Evolutionary conservation across 2,797 vertebrate genomes (phyloP).

Genomic region (Danio kyathit): DNA sequence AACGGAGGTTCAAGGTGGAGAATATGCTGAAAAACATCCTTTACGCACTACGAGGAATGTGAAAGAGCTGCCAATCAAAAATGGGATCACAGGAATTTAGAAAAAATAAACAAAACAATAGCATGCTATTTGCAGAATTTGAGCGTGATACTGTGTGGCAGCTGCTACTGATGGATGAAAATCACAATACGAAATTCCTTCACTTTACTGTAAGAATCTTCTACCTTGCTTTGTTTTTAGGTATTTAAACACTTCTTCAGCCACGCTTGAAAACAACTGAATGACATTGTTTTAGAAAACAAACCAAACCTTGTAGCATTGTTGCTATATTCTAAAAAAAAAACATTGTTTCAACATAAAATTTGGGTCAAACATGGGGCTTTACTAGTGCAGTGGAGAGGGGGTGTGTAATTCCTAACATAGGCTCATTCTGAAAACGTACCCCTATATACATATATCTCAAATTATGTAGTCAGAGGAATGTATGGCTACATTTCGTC

Average conservation of each 20-base stretch:
- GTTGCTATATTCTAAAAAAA: too few relatives aligned
- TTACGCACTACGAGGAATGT: conserved; percentile 2
- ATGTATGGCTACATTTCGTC: too few relatives aligned
- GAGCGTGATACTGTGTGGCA: background rate
- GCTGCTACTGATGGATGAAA: background rate
- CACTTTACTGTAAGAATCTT: background rate
- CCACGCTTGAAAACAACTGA: background rate
- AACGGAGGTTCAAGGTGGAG: conserved; percentile 48
- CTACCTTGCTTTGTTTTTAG: background rate
- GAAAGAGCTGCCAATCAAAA: background rate
- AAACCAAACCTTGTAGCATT: background rate
- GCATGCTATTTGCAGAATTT: background rate
- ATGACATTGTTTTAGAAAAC: background rate
- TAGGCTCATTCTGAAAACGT: too few relatives aligned
- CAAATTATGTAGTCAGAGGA: too few relatives aligned
- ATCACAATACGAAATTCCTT: background rate
- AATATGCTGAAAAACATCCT: conserved; percentile 25
- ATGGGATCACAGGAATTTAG: background rate
- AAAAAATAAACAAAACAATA: background rate
- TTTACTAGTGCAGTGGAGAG: too few relatives aligned
- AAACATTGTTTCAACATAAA: too few relatives aligned
- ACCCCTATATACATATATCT: too few relatives aligned
- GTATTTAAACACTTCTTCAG: background rate
- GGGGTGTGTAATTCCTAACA: too few relatives aligned
- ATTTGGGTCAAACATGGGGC: too few relatives aligned